Evolutionary conservation across 2,797 vertebrate genomes (phyloP), one percentile per base, ranked within the genome.

Genomic region (Acomys russatus): DNA sequence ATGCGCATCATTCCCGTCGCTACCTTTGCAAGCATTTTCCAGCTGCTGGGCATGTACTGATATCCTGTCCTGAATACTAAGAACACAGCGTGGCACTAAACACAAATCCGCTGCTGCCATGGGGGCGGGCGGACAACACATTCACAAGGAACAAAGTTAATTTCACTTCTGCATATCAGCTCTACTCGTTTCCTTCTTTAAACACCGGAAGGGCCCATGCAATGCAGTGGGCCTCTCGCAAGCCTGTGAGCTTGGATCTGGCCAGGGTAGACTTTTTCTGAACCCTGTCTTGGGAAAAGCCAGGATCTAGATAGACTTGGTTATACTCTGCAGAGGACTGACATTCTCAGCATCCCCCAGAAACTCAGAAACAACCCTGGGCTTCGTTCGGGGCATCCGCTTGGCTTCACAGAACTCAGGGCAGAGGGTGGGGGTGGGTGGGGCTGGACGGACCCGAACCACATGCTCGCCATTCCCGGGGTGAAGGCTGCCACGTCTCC

Each of bases 61-160:
- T 11, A 70, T 38, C 49, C 68, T 92, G 79, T 66, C 44, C 90
- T 89, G 44, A 90, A 71, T 91, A 73, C 76, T 0, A 6, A 63
- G 76, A 77, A 95, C 22, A 70, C 17, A 79, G 68, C 54, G n/a
- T 76, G 91, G 95, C 87, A 91, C 3, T 64, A 54, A 70, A 51
- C 49, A 73, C 3, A 4, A 74, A 88, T 28, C 84, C 61, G 49
- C 64, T 68, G 35, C 90, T 77, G 80, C 93, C 80, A 44, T 9
- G 49, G 51, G 23, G 23, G 80, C 0, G 35, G 59, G 30, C 4
- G 86, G 83, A 93, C 44, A 86, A 71, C 90, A 93, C 86, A 77
- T 38, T 66, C 84, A 85, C 56, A 51, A 74, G n/a, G 71, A 92
- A 77, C 56, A 94, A 88, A 94, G 93, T 35, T 74, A 80, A 94